Conservation (phyloP, 35 echinoderm and acorn worm genomes). For the Amphiura filiformis region DNA sequence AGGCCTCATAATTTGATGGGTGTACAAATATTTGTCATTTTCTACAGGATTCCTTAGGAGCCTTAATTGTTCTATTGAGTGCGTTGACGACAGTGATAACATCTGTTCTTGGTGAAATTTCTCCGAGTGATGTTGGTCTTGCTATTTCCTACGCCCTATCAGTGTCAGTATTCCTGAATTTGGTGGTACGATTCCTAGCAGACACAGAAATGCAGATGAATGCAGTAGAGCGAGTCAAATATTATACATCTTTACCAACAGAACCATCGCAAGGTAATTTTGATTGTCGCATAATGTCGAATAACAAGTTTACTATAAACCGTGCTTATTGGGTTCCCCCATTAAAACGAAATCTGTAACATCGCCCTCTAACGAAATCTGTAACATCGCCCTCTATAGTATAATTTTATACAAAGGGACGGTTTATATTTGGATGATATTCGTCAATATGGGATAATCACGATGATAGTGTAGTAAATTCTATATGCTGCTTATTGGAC, state of each 20-base stretch:
- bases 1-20: not conserved
- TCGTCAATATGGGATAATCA: too few relatives aligned
- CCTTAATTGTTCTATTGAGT: conserved; percentile 47
- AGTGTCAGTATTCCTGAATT: conserved; percentile 14
- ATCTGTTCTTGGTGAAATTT: conserved; percentile 14
- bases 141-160: conserved; percentile 51
- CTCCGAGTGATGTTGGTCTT: conserved; percentile 53
- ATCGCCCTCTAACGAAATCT: too few relatives aligned
- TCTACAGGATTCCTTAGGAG: conserved; percentile 57
- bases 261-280: not conserved
- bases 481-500: too few relatives aligned
- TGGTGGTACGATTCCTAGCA: not conserved
- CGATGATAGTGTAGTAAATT: too few relatives aligned
- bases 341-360: too few relatives aligned
- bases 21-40: too few relatives aligned
- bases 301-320: too few relatives aligned
- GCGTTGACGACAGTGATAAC: conserved; percentile 28
- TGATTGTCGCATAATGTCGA: too few relatives aligned
- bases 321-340: too few relatives aligned
- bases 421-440: too few relatives aligned
- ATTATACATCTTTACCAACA: not conserved
- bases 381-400: too few relatives aligned
- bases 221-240: not conserved
- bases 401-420: too few relatives aligned
- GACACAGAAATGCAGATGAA: not conserved